These are phyloP conservation scores for Clarias gariepinus DNA, from an alignment of 2,113 vertebrate genomes.

Conservation along the genomic window DNA sequence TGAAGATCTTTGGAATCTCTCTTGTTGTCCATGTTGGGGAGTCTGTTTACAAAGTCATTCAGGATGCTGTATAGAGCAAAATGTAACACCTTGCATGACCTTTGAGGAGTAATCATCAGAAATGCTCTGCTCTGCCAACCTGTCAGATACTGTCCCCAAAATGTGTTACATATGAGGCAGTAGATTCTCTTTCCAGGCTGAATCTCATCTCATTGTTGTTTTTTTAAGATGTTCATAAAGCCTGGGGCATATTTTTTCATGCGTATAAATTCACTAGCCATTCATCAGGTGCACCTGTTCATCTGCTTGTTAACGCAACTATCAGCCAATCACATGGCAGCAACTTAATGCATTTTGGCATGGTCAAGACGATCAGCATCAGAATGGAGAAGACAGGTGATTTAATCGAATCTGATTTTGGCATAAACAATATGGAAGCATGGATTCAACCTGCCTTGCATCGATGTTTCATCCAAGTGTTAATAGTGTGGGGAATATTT, in stretches of 20 bases:
- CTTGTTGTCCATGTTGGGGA: constrained; percentile 89
- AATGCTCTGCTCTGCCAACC: not conserved
- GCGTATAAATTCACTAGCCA: too few relatives aligned
- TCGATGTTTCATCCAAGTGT: too few relatives aligned
- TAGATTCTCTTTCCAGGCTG: not conserved
- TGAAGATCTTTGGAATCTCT: constrained; percentile 92
- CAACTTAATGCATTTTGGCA: too few relatives aligned
- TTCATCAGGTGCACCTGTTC: too few relatives aligned
- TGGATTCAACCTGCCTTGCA: too few relatives aligned
- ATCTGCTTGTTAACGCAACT: too few relatives aligned
- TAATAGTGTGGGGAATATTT: too few relatives aligned
- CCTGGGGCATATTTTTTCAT: not conserved
- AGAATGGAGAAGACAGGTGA: too few relatives aligned
- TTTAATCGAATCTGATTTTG: too few relatives aligned
- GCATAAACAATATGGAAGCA: too few relatives aligned
- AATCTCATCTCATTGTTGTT: not conserved
- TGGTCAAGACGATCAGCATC: too few relatives aligned
- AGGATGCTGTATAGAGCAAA: constrained; percentile 77
- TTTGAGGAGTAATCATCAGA: not conserved
- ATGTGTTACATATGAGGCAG: not conserved
- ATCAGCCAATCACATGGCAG: too few relatives aligned
- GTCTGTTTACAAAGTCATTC: constrained; percentile 89
- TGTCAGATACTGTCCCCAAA: not conserved
- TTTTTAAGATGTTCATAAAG: not conserved
- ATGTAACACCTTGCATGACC: not conserved